phyloP scores from a whole-genome alignment of 2,888 invertebrate species.

The Thumatha senex region DNA sequence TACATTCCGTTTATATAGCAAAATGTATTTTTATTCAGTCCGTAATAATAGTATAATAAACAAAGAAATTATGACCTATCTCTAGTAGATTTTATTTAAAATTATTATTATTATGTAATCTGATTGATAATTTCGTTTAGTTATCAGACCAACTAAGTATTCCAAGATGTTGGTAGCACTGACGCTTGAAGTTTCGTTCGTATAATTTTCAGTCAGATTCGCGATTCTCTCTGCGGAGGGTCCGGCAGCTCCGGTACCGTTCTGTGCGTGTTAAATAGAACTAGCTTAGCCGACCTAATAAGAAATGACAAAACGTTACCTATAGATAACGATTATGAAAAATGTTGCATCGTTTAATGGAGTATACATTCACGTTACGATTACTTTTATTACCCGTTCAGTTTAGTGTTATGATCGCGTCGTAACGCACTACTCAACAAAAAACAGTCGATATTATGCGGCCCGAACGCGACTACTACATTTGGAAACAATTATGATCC shows the following conservation, averaged over 20 bases:
- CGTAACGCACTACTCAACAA: constrained; percentile 61
- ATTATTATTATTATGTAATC: no score
- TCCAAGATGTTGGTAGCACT: constrained; percentile 28
- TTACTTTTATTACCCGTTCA: constrained; percentile 46
- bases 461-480: constrained; percentile 66
- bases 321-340: constrained; percentile 47
- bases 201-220: constrained; percentile 28
- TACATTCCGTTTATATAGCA: no score
- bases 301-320: constrained; percentile 30
- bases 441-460: constrained; percentile 78
- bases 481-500: constrained; percentile 80
- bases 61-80: no score
- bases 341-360: constrained; percentile 52
- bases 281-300: constrained; percentile 13
- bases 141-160: neutral
- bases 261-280: constrained; percentile 16
- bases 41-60: no score
- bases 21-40: no score
- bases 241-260: constrained; percentile 13
- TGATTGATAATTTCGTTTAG: neutral
- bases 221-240: constrained; percentile 14
- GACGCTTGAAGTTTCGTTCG: constrained; percentile 31
- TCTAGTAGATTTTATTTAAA: no score
- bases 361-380: constrained; percentile 41
- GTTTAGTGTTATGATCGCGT: constrained; percentile 69